phyloP scores from a whole-genome alignment of 2,888 invertebrate species.

The Rhagonycha fulva region DNA sequence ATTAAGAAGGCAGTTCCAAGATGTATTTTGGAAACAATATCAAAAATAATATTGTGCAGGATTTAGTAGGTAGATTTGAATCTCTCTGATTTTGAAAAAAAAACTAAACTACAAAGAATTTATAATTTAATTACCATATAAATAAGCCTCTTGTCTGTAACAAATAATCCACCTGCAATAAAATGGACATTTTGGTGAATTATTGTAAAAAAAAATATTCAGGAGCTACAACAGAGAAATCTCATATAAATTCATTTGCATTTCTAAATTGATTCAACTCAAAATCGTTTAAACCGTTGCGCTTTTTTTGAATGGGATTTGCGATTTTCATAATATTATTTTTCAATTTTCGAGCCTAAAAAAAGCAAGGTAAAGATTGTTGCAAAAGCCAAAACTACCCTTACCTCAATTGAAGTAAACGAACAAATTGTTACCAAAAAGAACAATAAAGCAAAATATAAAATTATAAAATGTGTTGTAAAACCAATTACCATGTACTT shows the following conservation, averaged over 20 bases:
- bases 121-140: conserved; percentile 1
- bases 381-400: neutral
- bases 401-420: conserved; percentile 10
- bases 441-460: neutral
- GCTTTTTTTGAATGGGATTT: neutral
- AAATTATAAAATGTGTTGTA: neutral
- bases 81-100: too few relatives aligned
- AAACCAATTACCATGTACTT: neutral
- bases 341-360: conserved; percentile 11
- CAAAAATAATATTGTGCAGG: too few relatives aligned
- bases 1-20: too few relatives aligned
- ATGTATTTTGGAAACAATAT: too few relatives aligned
- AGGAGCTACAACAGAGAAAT: conserved; percentile 7
- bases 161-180: conserved; percentile 15
- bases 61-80: too few relatives aligned
- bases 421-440: conserved; percentile 5
- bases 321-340: conserved; percentile 1
- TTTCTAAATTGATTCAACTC: neutral
- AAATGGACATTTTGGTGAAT: conserved; percentile 15
- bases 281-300: neutral
- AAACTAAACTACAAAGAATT: too few relatives aligned
- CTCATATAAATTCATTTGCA: neutral
- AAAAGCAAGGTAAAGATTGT: neutral
- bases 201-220: conserved; percentile 8
- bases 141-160: conserved; percentile 12